These are phyloP conservation scores for Semnornis frantzii DNA, from an alignment of 2,113 vertebrate genomes.

Conservation along the genomic window DNA sequence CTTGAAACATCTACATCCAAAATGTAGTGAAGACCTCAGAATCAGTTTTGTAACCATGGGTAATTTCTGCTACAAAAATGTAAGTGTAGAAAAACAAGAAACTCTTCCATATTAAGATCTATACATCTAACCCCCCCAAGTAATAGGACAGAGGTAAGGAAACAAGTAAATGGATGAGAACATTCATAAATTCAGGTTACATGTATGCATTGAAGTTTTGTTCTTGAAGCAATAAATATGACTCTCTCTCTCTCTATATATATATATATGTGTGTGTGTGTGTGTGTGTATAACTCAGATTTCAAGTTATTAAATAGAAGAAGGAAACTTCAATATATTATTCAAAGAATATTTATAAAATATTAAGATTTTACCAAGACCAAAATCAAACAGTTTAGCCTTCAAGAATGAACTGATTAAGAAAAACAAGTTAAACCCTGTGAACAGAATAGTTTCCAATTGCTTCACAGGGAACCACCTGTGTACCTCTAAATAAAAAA, in stretches of 20 bases:
- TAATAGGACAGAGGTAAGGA: background rate
- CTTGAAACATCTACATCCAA: background rate
- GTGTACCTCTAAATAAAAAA: background rate
- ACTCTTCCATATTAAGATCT: background rate
- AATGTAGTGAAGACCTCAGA: background rate
- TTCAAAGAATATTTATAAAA: background rate
- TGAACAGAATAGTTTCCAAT: background rate
- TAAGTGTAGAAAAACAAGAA: background rate
- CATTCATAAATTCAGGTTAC: background rate
- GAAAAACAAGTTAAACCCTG: background rate
- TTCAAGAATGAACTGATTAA: background rate
- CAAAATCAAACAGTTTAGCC: background rate
- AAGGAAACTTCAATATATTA: background rate
- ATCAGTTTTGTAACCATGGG: background rate
- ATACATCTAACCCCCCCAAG: background rate
- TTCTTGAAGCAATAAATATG: background rate
- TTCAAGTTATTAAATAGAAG: background rate
- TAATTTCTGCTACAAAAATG: background rate
- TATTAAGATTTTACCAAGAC: background rate
- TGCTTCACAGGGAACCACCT: background rate
- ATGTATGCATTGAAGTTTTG: background rate
- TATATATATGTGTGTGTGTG: background rate
- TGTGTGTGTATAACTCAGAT: background rate
- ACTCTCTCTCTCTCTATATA: background rate
- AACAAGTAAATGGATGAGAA: background rate